Evolutionary conservation across 2,888 invertebrate species (phyloP), one percentile per base, ranked within the genome.

Genomic region (Andrena chrysosceles): DNA sequence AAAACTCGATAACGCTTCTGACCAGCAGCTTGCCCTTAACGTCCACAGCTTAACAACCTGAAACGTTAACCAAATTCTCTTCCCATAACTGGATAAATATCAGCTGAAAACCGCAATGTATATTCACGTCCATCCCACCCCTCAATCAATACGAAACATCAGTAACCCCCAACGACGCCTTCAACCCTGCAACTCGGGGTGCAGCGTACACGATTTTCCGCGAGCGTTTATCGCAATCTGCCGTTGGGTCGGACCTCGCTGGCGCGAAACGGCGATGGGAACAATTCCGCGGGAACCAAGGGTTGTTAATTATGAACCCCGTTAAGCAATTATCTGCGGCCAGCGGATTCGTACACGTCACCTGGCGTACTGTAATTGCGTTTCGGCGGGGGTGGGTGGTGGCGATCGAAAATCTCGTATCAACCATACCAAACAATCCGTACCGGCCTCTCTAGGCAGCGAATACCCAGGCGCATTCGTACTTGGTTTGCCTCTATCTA

Each of bases 291-390:
- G 54, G 52, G 66, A 66, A 66, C 54, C 66, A 35, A 54, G n/a
- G 66, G 8, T 16, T 42, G 66, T 73, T 64, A 66, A 63, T 64
- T 63, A 63, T 73, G 23, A 66, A 64, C 66, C 66, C 64, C 52
- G 72, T 64, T 63, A 66, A 64, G 66, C 64, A 73, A 73, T 73
- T 63, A 63, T 66, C 72, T 33, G 3, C 35, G 49, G 49, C 33
- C 72, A 66, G 66, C 66, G 0, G 66, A 66, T 52, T 73, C 66
- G 72, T 35, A 5, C 42, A 54, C 52, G 54, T 54, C 72, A 66
- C 52, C 26, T 10, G 52, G 13, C 33, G 33, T 5, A 20, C 29
- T 26, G 29, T 62, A 71, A 62, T 71, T 62, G 48, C 70, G 62
- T 49, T 23, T 23, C 20, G 20, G 2, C 20, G 48, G 48, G 31